Base-by-base conservation (phyloP, 1,140 invertebrate genomes). In the Magallana gigas region DNA sequence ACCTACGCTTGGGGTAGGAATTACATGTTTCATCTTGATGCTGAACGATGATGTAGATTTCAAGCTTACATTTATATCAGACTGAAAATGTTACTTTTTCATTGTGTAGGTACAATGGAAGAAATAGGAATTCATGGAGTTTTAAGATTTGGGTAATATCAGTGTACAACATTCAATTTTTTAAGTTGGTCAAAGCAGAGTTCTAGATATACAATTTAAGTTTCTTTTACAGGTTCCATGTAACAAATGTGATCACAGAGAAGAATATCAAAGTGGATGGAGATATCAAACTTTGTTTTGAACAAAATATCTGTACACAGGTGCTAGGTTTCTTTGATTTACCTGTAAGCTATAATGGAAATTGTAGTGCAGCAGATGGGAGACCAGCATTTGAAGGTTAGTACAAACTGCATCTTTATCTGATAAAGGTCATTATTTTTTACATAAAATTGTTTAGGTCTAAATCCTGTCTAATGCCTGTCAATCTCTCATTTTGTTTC, bases 1-100 rank as follows among this genome's bases (percentile, higher is more conserved):
- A 23, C 60, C 64, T 89, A 87, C 29, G 23, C 14, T 3, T 89
- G 85, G 88, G 85, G 88, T 89, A 89, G 60, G 90, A 59, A 8
- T 48, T 48, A 48, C 36, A 48, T 3, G 36, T 48, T 48, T 48
- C 36, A 48, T 48, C 36, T 48, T 48, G 36, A 48, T 48, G 36
- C 5, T 48, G 0, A 48, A 48, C 3, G 36, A 48, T 48, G 36
- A 48, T 48, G 36, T 48, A 48, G 36, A 48, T 5, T 71, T 11
- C 1, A 29, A 12, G 68, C 36, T 18, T 36, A 29, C 23, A 71
- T 76, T 76, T 3, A 76, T 48, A 48, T 48, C 36, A 48, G 36
- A 48, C 2, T 48, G 23, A 48, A 48, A 48, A 29, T 36, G 23
- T 29, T 76, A 48, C 7, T 76, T 8, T 71, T 76, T 2, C 5